Conservation (phyloP, 2,888 invertebrate species). For the Allophyes oxyacanthae region DNA sequence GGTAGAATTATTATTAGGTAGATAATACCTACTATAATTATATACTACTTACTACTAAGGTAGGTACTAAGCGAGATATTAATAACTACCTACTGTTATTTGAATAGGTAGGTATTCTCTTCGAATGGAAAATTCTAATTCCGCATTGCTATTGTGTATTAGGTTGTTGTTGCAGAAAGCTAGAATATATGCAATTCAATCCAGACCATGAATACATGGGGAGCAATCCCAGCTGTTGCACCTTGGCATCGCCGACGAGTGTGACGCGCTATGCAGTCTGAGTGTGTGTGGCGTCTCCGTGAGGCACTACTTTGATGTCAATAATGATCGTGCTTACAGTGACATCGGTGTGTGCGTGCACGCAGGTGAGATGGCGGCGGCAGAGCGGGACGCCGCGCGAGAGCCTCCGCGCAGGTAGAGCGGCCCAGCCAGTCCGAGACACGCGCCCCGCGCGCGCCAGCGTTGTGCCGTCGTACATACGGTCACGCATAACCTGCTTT, state of each 20-base stretch:
- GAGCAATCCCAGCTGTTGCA: conserved; percentile 28
- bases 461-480: conserved; percentile 64
- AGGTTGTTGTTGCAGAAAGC: no score
- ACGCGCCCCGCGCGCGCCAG: conserved; percentile 81
- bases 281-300: conserved; percentile 23
- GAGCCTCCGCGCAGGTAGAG: conserved; percentile 79
- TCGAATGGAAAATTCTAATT: no score
- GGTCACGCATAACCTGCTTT: conserved; percentile 67
- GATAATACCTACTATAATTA: no score
- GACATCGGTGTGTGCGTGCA: conserved; percentile 53
- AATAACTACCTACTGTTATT: no score
- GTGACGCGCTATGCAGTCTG: conserved; percentile 19
- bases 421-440: conserved; percentile 71
- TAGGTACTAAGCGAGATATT: no score
- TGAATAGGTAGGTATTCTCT: no score
- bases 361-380: conserved; percentile 73
- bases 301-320: conserved; percentile 42
- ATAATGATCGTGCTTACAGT: conserved; percentile 49
- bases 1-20: no score
- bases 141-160: no score
- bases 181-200: no score
- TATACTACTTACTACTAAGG: no score
- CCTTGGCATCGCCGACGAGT: conserved; percentile 17
- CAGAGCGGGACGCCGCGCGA: conserved; percentile 74
- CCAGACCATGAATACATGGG: conserved; percentile 35